A percentile compares a stretch with the other conserved stretches of the same genome.
Conservation (phyloP, 2,797 vertebrate genomes). For the Alectoris magna region DNA sequence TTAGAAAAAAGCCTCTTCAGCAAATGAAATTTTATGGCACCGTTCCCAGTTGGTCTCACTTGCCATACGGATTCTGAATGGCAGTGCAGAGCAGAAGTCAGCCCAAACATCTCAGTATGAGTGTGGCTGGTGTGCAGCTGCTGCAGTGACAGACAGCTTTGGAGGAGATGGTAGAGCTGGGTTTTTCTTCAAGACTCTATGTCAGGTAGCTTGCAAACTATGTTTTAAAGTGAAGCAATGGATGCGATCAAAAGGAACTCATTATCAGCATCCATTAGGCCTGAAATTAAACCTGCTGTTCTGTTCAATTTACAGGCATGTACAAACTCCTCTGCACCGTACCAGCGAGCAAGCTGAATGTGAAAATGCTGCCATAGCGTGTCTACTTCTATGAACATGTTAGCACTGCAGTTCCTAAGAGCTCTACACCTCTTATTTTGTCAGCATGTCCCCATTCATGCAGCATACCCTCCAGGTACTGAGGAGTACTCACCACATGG, state of each 20-base stretch:
- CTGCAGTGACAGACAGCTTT: background rate
- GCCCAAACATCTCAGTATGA: background rate
- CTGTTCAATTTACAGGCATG: slow-evolving; percentile 4
- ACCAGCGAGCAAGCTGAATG: background rate
- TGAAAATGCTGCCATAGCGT: background rate
- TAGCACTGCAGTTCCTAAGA: background rate
- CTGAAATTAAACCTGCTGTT: slow-evolving; percentile 20
- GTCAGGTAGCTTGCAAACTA: slow-evolving; percentile 28
- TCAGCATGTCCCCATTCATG: background rate
- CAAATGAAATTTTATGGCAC: slow-evolving; percentile 45
- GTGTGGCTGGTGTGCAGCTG: background rate
- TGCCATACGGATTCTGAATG: background rate
- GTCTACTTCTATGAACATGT: background rate
- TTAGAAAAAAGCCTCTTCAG: slow-evolving; percentile 58
- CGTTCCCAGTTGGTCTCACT: background rate
- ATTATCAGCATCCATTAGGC: slow-evolving; percentile 35
- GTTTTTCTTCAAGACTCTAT: slow-evolving; percentile 34
- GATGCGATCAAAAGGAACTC: slow-evolving; percentile 27
- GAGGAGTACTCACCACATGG: background rate
- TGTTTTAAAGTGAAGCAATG: slow-evolving; percentile 41
- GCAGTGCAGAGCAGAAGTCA: background rate
- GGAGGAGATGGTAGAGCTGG: background rate
- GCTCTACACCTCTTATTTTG: background rate
- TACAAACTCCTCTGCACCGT: background rate
- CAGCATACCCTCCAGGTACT: background rate